phyloP scores from a whole-genome alignment of 2,888 invertebrate species.

The Xiphydria camelus region DNA sequence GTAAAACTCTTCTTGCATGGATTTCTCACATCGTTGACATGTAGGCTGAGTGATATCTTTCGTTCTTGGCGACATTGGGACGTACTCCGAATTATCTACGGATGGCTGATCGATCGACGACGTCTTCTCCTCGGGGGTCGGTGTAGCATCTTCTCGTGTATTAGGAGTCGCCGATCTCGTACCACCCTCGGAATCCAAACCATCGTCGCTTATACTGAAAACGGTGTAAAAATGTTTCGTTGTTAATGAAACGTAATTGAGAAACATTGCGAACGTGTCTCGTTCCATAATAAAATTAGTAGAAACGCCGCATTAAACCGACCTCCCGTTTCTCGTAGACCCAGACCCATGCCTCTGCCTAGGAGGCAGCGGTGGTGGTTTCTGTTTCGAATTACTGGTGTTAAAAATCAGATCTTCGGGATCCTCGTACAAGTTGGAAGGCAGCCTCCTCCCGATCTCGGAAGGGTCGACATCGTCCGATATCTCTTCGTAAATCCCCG shows the following conservation, averaged over 20 bases:
- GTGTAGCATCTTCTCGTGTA: constrained; percentile 37
- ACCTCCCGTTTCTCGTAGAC: constrained; percentile 38
- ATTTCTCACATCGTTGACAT: constrained; percentile 23
- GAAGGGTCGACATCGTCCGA: constrained; percentile 53
- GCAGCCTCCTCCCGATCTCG: constrained; percentile 14
- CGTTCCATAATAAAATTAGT: too few relatives aligned
- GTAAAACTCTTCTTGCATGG: constrained; percentile 44
- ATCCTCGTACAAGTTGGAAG: constrained; percentile 55
- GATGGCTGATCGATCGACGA: constrained; percentile 10
- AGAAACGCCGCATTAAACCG: constrained; percentile 11
- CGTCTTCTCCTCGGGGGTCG: constrained; percentile 36
- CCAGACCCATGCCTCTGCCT: constrained; percentile 45
- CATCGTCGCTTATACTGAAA: constrained; percentile 41
- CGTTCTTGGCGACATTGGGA: constrained; percentile 52
- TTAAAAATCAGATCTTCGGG: constrained; percentile 53
- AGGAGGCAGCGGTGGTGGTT: constrained; percentile 61
- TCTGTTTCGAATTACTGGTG: constrained; percentile 20
- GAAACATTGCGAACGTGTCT: too few relatives aligned
- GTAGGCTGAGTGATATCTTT: constrained; percentile 37
- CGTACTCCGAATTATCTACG: constrained; percentile 46
- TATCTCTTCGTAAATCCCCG: constrained; percentile 74
- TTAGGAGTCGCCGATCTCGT: constrained; percentile 42
- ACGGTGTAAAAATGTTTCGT: constrained; percentile 3
- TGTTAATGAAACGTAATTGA: background rate
- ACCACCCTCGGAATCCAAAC: constrained; percentile 44